phyloP scores from a whole-genome alignment of 2,797 vertebrate species.

The Halcyon chelicuti region DNA sequence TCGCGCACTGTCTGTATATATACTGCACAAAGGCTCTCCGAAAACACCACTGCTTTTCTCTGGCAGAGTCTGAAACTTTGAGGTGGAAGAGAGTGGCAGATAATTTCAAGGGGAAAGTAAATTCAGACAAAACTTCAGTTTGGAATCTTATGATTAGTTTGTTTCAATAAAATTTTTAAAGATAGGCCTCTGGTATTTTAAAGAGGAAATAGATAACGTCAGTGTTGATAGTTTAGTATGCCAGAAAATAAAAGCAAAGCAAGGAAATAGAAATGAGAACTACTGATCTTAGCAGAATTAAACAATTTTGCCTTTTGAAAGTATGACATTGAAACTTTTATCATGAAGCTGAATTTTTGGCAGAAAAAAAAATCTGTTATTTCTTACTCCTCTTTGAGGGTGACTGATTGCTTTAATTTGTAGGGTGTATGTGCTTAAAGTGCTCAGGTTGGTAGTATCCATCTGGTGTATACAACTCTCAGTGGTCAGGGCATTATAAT shows the following conservation, averaged over 20 bases:
- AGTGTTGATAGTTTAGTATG: neutral
- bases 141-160: neutral
- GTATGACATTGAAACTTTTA: neutral
- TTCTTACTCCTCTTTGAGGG: slow-evolving; percentile 32
- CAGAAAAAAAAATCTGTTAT: neutral
- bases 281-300: neutral
- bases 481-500: slow-evolving; percentile 55
- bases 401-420: slow-evolving; percentile 68
- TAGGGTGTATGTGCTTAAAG: slow-evolving; percentile 39
- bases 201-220: neutral
- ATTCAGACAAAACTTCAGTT: neutral
- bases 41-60: neutral
- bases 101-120: neutral
- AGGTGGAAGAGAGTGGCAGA: neutral
- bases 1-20: neutral
- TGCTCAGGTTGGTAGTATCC: slow-evolving; percentile 44
- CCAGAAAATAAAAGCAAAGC: neutral
- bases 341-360: slow-evolving; percentile 9
- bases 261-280: neutral
- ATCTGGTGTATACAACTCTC: slow-evolving; percentile 61
- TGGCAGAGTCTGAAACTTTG: neutral
- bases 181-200: neutral
- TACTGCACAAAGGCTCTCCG: neutral
- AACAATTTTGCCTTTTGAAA: neutral
- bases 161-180: neutral